Percentiles rank a stretch among this genome's conserved stretches.
Conservation (phyloP, 2,113 vertebrate genomes). For the Pachycephala philippinensis region DNA sequence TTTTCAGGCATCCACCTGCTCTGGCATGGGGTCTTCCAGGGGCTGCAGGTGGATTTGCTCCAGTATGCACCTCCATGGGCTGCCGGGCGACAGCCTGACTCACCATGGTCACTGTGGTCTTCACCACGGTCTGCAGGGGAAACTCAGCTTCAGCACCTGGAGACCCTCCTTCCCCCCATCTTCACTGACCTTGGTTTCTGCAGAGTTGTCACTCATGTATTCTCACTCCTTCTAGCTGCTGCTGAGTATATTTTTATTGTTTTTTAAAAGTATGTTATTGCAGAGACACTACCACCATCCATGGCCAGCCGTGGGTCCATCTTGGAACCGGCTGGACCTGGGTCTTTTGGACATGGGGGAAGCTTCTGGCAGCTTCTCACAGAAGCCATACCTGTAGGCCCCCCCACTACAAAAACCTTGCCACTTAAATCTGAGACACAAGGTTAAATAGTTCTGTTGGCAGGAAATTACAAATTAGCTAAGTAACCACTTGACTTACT, state of each 20-base stretch:
- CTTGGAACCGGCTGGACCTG: background rate
- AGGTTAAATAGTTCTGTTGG: background rate
- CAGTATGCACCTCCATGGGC: background rate
- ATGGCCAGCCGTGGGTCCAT: rapidly evolving
- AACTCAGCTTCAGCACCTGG: background rate
- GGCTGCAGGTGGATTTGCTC: background rate
- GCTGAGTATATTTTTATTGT: background rate
- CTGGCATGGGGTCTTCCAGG: background rate
- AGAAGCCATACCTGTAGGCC: background rate
- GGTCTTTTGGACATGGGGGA: background rate
- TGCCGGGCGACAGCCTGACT: background rate
- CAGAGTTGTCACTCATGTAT: background rate
- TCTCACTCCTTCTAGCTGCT: background rate
- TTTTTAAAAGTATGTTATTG: background rate
- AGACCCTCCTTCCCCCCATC: background rate
- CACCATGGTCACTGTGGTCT: background rate
- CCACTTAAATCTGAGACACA: background rate
- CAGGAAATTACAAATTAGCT: background rate
- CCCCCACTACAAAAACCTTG: background rate
- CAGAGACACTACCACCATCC: background rate
- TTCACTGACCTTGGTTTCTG: background rate
- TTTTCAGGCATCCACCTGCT: background rate
- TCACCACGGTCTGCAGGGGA: background rate
- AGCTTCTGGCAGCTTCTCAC: background rate
- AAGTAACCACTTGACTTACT: background rate